Conservation (phyloP, 2,888 invertebrate species). For the Hedychridium roseum region DNA sequence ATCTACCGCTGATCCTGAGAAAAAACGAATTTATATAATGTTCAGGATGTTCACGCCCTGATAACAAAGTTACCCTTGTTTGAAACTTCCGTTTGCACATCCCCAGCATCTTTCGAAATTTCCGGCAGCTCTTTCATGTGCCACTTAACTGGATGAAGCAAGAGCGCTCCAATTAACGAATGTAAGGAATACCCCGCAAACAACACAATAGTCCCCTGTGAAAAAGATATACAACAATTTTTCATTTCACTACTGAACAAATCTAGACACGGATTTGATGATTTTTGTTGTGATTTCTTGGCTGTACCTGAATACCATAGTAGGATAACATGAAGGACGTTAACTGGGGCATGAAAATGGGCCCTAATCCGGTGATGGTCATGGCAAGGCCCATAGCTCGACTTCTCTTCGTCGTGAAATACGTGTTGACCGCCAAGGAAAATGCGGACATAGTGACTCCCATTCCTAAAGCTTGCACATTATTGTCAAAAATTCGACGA, state of each 20-base stretch:
- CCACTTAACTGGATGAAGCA: slow-evolving; percentile 76
- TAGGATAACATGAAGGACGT: slow-evolving; percentile 68
- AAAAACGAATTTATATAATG: slow-evolving; percentile 21
- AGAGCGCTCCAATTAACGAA: slow-evolving; percentile 68
- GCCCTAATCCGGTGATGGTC: slow-evolving; percentile 73
- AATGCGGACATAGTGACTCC: slow-evolving; percentile 71
- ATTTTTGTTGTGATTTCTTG: neutral
- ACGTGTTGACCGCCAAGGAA: slow-evolving; percentile 72
- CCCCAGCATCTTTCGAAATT: slow-evolving; percentile 41
- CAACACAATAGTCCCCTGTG: slow-evolving; percentile 70
- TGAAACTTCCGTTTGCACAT: slow-evolving; percentile 20
- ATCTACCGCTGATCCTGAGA: too few species aligned
- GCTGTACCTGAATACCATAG: slow-evolving; percentile 66
- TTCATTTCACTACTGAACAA: neutral
- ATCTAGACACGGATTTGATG: neutral
- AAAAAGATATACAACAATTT: slow-evolving; percentile 5
- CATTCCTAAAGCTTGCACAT: slow-evolving; percentile 73
- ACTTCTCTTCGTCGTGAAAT: slow-evolving; percentile 71
- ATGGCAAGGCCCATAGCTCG: slow-evolving; percentile 72
- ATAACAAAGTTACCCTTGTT: neutral
- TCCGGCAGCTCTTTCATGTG: slow-evolving; percentile 65
- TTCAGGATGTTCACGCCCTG: slow-evolving; percentile 48
- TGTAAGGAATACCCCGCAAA: slow-evolving; percentile 71
- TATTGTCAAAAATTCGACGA: too few species aligned
- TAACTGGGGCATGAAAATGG: slow-evolving; percentile 72